A percentile compares a stretch with the other conserved stretches of the same genome.
Conservation (phyloP, 2,888 invertebrate genomes). For the Barypeithes pellucidus region DNA sequence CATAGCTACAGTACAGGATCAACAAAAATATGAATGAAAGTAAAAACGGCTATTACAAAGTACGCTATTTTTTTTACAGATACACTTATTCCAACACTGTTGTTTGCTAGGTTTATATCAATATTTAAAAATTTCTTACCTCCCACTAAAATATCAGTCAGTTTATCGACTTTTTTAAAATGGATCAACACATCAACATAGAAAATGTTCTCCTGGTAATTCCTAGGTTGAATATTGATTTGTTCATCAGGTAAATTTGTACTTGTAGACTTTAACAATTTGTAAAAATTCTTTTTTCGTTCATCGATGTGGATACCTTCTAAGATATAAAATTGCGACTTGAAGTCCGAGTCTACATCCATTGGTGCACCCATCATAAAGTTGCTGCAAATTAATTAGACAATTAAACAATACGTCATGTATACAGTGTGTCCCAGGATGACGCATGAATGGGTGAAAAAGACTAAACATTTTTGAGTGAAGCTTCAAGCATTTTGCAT, state of each 20-base stretch:
- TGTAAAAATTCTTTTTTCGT: slow-evolving; percentile 56
- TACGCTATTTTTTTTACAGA: too few relatives aligned
- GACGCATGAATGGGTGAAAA: too few relatives aligned
- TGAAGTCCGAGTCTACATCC: slow-evolving; percentile 45
- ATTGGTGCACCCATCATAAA: neutral
- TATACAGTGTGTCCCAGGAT: too few relatives aligned
- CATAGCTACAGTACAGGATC: too few relatives aligned
- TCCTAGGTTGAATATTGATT: slow-evolving; percentile 55
- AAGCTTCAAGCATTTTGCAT: too few relatives aligned
- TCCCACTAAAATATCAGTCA: slow-evolving; percentile 56
- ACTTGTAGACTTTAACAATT: slow-evolving; percentile 50
- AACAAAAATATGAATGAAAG: too few relatives aligned
- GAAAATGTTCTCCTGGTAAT: slow-evolving; percentile 58
- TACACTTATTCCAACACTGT: too few relatives aligned
- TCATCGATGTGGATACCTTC: slow-evolving; percentile 55
- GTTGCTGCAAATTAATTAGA: neutral
- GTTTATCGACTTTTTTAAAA: slow-evolving; percentile 54
- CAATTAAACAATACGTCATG: too few relatives aligned
- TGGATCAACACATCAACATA: slow-evolving; percentile 58
- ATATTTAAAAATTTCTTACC: slow-evolving; percentile 53
- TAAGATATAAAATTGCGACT: slow-evolving; percentile 54
- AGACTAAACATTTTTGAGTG: too few relatives aligned
- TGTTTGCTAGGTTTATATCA: too few relatives aligned
- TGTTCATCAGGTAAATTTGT: slow-evolving; percentile 40
- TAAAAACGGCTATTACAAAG: too few relatives aligned